Percentiles rank a stretch among this genome's conserved stretches.
phyloP scores from a whole-genome alignment of 2,113 vertebrate species.

The Panthera leo region DNA sequence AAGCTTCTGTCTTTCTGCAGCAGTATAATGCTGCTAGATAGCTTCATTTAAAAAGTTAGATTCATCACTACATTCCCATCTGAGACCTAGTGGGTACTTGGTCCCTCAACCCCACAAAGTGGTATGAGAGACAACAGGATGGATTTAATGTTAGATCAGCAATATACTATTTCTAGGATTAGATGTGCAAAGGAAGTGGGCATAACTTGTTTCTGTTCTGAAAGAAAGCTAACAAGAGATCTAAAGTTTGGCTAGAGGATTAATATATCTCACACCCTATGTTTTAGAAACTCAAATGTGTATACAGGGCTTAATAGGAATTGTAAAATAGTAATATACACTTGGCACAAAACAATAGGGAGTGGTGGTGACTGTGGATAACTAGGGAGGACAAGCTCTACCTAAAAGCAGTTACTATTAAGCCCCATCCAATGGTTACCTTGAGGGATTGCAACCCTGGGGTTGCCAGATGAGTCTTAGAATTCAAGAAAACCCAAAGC shows the following conservation, averaged over 20 bases:
- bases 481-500: background rate
- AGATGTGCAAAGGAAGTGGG: background rate
- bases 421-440: background rate
- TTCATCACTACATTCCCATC: background rate
- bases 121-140: background rate
- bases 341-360: background rate
- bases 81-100: background rate
- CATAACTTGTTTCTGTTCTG: background rate
- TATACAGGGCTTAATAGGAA: background rate
- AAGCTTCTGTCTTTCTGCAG: no score
- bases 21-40: no score
- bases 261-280: background rate
- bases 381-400: background rate
- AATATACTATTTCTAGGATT: background rate
- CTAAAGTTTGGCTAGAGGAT: background rate
- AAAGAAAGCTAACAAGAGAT: background rate
- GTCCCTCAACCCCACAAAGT: background rate
- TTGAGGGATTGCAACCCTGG: background rate
- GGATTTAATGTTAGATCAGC: background rate
- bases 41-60: background rate
- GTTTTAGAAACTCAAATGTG: background rate
- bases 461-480: background rate
- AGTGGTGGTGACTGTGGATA: background rate
- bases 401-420: background rate
- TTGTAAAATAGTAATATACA: background rate